Conservation (phyloP, 2,888 invertebrate species). For the Plusia festucae region DNA sequence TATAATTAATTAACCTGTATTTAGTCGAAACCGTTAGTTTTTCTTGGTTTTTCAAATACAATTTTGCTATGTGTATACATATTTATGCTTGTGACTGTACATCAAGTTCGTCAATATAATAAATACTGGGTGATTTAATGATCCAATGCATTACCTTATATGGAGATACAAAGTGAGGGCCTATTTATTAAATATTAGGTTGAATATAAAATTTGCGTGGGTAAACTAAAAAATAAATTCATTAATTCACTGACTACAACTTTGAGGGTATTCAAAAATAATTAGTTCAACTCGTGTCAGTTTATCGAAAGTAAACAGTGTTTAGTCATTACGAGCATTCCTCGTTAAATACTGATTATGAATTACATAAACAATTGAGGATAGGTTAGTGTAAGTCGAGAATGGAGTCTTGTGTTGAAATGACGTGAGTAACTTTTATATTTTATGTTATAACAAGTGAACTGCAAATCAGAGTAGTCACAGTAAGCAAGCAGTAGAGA, state of each 20-base stretch:
- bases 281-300: constrained; percentile 12
- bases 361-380: constrained; percentile 21
- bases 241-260: neutral
- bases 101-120: no score
- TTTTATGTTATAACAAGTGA: neutral
- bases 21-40: no score
- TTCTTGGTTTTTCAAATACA: no score
- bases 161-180: no score
- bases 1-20: no score
- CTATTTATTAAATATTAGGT: no score
- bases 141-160: no score
- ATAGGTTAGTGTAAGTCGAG: constrained; percentile 34
- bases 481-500: no score
- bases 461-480: no score
- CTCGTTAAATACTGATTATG: constrained; percentile 34
- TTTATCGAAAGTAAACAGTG: constrained; percentile 14
- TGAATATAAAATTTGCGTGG: constrained; percentile 1
- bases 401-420: constrained; percentile 58
- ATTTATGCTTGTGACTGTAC: no score
- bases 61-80: no score
- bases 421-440: constrained; percentile 39
- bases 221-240: constrained; percentile 11
- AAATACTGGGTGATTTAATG: no score
- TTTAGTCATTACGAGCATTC: constrained; percentile 24
- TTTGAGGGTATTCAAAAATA: constrained; percentile 29